Percentiles rank a stretch among this genome's conserved stretches.
Evolutionary conservation across 30 jellyfish, hydroid and myxozoan genomes (phyloP).

Genomic region (Aurelia coerulea): DNA sequence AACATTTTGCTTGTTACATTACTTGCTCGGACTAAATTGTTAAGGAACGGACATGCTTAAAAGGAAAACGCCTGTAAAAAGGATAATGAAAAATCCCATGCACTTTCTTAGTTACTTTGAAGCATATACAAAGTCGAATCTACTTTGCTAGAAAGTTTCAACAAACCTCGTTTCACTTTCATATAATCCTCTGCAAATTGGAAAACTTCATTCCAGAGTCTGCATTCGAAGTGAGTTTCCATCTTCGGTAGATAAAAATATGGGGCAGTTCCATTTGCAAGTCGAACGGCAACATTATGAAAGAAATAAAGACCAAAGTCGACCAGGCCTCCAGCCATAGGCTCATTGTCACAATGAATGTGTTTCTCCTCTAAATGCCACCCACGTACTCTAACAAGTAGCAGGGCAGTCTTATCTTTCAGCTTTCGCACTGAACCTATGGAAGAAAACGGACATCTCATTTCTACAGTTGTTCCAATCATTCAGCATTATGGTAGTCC

Average conservation of each 20-base stretch:
- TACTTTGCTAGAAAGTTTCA: no score
- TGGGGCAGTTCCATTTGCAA: conserved; percentile 80
- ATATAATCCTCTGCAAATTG: conserved; percentile 83
- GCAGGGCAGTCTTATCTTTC: conserved; percentile 80
- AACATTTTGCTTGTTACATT: no score
- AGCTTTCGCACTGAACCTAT: conserved; percentile 84
- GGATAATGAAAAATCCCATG: no score
- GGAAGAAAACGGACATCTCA: no score
- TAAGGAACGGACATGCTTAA: no score
- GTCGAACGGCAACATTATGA: conserved; percentile 76
- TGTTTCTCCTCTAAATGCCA: conserved; percentile 98
- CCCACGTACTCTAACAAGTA: conserved; percentile 95
- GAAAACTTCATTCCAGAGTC: conserved; percentile 94
- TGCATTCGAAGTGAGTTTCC: conserved; percentile 87
- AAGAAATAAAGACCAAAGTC: conserved; percentile 86
- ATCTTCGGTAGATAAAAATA: conserved; percentile 89
- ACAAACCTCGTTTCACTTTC: conserved; percentile 67
- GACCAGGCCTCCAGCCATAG: conserved; percentile 90
- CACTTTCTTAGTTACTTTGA: no score
- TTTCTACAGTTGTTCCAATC: no score
- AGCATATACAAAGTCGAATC: no score
- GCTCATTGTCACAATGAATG: conserved; percentile 64
- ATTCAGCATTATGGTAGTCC: no score
- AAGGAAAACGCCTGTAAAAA: no score
- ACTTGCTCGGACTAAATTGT: no score